Evolutionary conservation across 2,113 vertebrate genomes (phyloP), one percentile per base, ranked within the genome.

Genomic region (Cinclus cinclus): DNA sequence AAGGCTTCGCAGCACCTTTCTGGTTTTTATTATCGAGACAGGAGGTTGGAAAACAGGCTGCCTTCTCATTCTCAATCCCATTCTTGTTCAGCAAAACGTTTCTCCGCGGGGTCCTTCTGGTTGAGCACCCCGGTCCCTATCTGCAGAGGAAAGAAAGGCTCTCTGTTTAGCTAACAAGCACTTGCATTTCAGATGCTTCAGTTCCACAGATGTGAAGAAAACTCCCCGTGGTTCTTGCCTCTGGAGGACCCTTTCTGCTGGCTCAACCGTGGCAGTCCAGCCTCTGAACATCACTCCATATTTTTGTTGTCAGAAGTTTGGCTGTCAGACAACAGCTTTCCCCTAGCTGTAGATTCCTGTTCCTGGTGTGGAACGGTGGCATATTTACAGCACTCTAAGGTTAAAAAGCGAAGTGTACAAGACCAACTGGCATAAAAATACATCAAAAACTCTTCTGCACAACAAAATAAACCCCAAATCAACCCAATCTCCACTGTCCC

Each of bases 121-220:
- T 7, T 41, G 87, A 87, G 33, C 82, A 73, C 83, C 44, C 64
- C 0, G 0, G 30, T 76, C 88, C 68, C 73, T 49, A 33, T 68
- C 64, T 49, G 59, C 53, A 68, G 56, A 35, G 49, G 21, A 75
- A 52, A 87, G 69, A 65, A n/a, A 78, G 75, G 15, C 52, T 64
- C 59, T 55, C 60, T 84, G 30, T 64, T 39, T 24, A 25, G 22
- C 78, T 37, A 70, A 77, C 53, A 92, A 41, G 81, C 83, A 62
- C 53, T 87, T 67, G 31, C 10, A 46, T 47, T 87, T 92, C 86
- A 91, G 88, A 93, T 82, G 70, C 74, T 80, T 49, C 73, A 80
- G 63, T 21, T 87, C 65, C 91, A 92, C 90, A 90, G 83, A 89
- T 92, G 93, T 91, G 91, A 95, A 80, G 89, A 88, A 83, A 93